These are phyloP conservation scores for Himantopus leucocephalus DNA, from an alignment of 2,113 vertebrate species.

Conservation along the genomic window DNA sequence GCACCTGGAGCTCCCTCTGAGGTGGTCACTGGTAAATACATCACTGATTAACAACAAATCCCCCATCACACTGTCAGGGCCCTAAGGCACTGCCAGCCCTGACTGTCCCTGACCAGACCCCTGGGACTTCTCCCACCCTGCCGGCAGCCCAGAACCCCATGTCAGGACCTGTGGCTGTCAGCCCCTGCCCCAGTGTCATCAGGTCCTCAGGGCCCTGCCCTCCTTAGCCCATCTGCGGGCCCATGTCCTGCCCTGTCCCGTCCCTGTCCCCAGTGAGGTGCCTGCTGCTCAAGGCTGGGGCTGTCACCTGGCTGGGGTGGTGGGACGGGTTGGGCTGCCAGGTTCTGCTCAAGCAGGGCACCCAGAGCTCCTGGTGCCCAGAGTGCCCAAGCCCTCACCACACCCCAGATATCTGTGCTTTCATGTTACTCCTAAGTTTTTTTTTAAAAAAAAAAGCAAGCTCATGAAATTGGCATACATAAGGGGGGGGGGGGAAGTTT, in stretches of 20 bases:
- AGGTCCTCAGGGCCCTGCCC: background rate
- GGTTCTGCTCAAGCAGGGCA: rapidly evolving
- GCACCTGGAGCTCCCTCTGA: background rate
- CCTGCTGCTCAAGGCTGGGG: too few species aligned
- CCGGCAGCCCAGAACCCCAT: too few species aligned
- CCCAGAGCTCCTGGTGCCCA: background rate
- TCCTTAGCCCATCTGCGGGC: background rate
- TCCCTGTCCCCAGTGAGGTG: background rate
- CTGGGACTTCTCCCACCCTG: background rate
- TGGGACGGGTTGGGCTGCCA: background rate
- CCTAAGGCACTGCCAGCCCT: background rate
- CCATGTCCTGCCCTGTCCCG: background rate
- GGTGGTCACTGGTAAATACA: background rate
- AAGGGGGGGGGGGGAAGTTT: rapidly evolving
- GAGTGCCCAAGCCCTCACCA: background rate
- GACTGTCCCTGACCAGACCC: background rate
- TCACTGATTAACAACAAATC: background rate
- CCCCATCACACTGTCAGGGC: rapidly evolving
- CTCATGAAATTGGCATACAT: background rate
- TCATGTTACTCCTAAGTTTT: background rate
- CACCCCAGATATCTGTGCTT: too few species aligned
- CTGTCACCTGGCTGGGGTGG: background rate
- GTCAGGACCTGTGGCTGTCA: background rate
- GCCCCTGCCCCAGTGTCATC: background rate
- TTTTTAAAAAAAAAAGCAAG: too few species aligned